Percentiles rank a stretch among this genome's conserved stretches.
These are phyloP conservation scores for Eudyptes chrysolophus DNA, from an alignment of 2,113 vertebrate genomes.

Conservation along the genomic window DNA sequence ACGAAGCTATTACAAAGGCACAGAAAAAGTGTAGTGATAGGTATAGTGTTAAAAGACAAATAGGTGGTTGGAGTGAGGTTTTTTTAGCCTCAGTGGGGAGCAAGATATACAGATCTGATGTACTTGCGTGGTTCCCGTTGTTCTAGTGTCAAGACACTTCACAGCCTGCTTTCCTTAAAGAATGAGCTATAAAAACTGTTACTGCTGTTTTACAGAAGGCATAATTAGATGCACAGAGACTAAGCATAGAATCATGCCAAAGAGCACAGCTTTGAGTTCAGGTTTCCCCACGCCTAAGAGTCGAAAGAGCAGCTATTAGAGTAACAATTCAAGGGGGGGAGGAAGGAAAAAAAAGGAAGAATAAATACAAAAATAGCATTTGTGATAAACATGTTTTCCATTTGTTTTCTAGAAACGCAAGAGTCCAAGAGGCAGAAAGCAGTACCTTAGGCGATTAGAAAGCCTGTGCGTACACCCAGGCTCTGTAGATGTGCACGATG, in stretches of 20 bases:
- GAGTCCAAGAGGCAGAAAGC: background rate
- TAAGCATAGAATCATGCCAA: background rate
- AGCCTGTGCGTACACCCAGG: background rate
- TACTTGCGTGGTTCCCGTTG: background rate
- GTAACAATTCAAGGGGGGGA: background rate
- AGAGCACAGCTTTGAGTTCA: background rate
- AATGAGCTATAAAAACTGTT: background rate
- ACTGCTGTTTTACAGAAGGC: background rate
- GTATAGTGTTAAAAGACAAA: background rate
- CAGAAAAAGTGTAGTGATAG: background rate
- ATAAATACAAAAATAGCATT: background rate
- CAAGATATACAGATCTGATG: background rate
- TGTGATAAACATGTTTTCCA: background rate
- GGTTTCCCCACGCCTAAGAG: background rate
- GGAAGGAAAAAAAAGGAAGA: background rate
- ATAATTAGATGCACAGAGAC: background rate
- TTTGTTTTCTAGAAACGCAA: background rate
- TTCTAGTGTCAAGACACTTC: background rate
- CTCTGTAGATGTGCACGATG: background rate
- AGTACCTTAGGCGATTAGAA: background rate
- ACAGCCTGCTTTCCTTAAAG: background rate
- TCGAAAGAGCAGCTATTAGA: background rate
- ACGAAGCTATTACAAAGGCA: background rate
- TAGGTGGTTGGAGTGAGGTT: background rate
- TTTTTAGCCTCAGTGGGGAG: background rate